phyloP scores from a whole-genome alignment of 2,113 vertebrate genomes.

The Chionomys nivalis region DNA sequence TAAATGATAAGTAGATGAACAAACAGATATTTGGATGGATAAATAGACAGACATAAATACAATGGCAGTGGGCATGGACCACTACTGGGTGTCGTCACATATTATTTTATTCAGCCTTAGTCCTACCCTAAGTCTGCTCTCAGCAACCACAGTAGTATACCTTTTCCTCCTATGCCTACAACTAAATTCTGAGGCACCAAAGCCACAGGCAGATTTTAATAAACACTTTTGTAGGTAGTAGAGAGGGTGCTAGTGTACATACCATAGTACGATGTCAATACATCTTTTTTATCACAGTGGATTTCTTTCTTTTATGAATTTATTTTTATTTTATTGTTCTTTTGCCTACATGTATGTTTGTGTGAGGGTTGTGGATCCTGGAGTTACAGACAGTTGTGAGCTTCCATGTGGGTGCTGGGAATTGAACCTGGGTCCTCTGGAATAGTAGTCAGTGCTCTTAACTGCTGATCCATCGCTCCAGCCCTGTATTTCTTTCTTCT shows the following conservation, averaged over 20 bases:
- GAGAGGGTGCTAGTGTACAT: not conserved
- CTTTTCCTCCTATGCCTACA: not conserved
- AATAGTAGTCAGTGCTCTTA: too few relatives aligned
- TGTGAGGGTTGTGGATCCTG: too few relatives aligned
- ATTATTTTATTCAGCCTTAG: too few relatives aligned
- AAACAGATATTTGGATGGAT: not conserved
- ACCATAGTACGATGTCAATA: accelerated
- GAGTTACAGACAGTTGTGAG: too few relatives aligned
- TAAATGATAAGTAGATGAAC: not conserved
- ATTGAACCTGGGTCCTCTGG: too few relatives aligned
- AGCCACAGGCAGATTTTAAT: not conserved
- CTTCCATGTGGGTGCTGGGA: too few relatives aligned
- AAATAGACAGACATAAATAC: not conserved
- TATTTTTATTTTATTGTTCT: too few relatives aligned
- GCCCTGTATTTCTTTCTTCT: not conserved
- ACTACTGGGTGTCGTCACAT: not conserved
- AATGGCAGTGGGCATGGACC: accelerated
- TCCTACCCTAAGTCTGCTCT: not conserved
- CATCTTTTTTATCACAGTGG: not conserved
- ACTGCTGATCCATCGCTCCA: too few relatives aligned
- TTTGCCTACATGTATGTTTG: too few relatives aligned
- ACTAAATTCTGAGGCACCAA: not conserved
- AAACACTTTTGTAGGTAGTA: not conserved
- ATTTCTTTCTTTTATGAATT: not conserved
- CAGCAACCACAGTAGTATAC: not conserved